Base-by-base conservation (phyloP, 2,113 vertebrate species). In the Sminthopsis crassicaudata region DNA sequence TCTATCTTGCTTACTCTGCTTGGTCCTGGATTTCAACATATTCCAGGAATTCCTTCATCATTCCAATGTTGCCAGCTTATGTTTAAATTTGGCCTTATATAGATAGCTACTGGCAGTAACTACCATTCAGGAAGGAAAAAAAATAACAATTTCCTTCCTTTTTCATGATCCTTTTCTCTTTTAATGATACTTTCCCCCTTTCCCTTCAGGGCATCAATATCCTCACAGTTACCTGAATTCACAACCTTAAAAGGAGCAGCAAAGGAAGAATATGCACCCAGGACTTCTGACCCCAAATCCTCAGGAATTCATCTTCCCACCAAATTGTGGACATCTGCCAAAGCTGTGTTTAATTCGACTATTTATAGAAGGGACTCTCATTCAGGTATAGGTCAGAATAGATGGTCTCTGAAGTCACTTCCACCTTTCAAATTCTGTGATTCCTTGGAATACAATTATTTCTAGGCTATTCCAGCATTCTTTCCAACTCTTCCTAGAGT, bases 71-170 rank as follows among this genome's bases (percentile, higher is more conserved):
- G 19, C 36, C 67, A 84, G n/a, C 1, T 84, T 84, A 84, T 42
- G 19, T 84, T 84, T 84, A 2, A 8, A 3, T 84, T 19, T 84
- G 14, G 7, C 67, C 8, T 48, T 67, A 7, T 42, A 84, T 7
- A 23, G 16, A 84, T 27, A 84, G 94, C 12, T 52, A 50, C 46
- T 90, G n/a, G 6, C 42, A 46, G 57, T 52, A 46, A 46, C 8
- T 76, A 89, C 51, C 92, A 93, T 93, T 95, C 89, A 91, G 22
- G 8, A 91, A 50, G 91, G 48, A 36, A 91, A 48, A 95, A 90
- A 48, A 94, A 42, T 46, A 2, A 14, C 90, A 48, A 90, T 22
- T 10, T 67, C 3, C 14, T 11, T 42, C 19, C 1, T 95, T 10
- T 36, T 89, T 92, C 51, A 57, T 46, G 51, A 42, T 88, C 36